Conservation (phyloP, 2,113 vertebrate species). For the Lophochroa leadbeateri region DNA sequence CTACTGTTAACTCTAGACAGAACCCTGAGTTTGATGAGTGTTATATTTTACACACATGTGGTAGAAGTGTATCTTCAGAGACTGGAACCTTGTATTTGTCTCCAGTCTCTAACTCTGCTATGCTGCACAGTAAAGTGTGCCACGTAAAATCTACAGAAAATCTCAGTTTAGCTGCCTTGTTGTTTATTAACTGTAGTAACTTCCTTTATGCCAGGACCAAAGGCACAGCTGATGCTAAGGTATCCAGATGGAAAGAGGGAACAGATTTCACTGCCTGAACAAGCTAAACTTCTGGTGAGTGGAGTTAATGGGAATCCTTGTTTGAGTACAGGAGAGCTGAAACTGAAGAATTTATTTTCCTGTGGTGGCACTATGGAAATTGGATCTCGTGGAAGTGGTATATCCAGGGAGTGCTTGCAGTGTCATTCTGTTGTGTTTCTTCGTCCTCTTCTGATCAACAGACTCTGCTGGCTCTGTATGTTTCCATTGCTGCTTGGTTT, state of each 20-base stretch:
- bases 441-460: neutral
- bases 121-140: neutral
- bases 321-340: neutral
- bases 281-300: conserved; percentile 95
- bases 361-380: neutral
- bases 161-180: neutral
- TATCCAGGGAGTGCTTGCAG: neutral
- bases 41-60: neutral
- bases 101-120: neutral
- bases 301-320: neutral
- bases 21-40: neutral
- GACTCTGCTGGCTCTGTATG: neutral
- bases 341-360: neutral
- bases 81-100: neutral
- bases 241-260: conserved; percentile 98
- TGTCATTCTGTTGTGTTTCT: neutral
- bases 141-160: neutral
- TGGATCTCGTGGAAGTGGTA: fast-evolving
- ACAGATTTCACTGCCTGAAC: conserved; percentile 94
- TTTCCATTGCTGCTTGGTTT: neutral
- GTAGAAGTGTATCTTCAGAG: neutral
- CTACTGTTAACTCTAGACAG: neutral
- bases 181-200: neutral
- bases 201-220: conserved; percentile 86
- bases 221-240: conserved; percentile 96